A percentile compares a stretch with the other conserved stretches of the same genome.
Evolutionary conservation across 2,888 invertebrate genomes (phyloP).

Genomic region (Hirtodrosophila duncani): DNA sequence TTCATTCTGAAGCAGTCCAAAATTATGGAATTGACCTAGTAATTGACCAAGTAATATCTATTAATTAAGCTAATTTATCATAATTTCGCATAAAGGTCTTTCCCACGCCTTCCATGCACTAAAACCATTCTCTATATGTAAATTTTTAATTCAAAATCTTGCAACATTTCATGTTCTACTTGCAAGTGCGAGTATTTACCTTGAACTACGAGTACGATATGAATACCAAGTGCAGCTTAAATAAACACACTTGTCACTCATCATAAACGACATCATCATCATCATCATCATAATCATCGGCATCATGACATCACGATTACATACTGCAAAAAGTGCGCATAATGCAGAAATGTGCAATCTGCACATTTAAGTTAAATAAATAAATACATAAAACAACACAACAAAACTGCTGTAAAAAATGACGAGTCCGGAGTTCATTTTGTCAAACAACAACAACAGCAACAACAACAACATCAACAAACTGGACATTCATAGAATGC

Average conservation of each 20-base stretch:
- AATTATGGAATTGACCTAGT: too few relatives aligned
- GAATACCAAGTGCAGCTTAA: slow-evolving; percentile 14
- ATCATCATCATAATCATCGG: slow-evolving; percentile 1
- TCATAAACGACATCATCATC: slow-evolving; percentile 6
- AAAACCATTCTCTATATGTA: too few relatives aligned
- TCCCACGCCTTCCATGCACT: too few relatives aligned
- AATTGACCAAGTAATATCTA: too few relatives aligned
- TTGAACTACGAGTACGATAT: slow-evolving; percentile 1
- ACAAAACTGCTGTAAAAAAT: slow-evolving; percentile 3
- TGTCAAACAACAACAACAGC: slow-evolving; percentile 11
- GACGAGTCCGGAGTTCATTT: slow-evolving; percentile 10
- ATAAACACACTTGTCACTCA: slow-evolving; percentile 23
- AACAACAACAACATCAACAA: slow-evolving; percentile 37
- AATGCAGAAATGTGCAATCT: slow-evolving; percentile 56
- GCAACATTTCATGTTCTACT: background rate
- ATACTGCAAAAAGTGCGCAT: slow-evolving; percentile 27
- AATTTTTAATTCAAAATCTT: too few relatives aligned
- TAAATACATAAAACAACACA: slow-evolving; percentile 14
- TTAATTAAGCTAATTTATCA: too few relatives aligned
- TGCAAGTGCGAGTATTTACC: slow-evolving; percentile 10
- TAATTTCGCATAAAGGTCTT: too few relatives aligned
- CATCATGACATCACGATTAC: slow-evolving; percentile 24
- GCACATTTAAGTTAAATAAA: slow-evolving; percentile 59
- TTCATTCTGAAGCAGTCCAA: too few relatives aligned
- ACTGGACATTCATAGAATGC: slow-evolving; percentile 66